Percentiles rank a stretch among this genome's conserved stretches.
Evolutionary conservation across 2,888 invertebrate species (phyloP).

Genomic region (Aspidiotus rigidus): DNA sequence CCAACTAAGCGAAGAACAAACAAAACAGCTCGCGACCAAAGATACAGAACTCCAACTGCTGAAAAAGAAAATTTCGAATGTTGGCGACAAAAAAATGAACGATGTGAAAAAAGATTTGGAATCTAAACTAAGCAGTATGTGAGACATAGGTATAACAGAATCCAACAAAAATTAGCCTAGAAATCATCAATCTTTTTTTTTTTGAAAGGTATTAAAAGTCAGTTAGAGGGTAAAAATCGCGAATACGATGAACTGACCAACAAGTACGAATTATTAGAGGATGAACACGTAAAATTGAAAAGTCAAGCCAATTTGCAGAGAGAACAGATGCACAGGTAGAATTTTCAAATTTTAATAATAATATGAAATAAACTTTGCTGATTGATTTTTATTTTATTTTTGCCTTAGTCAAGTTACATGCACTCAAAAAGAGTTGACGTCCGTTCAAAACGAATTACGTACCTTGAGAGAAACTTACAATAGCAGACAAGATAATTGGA

Average conservation of each 20-base stretch:
- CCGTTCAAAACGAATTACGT: conserved; percentile 56
- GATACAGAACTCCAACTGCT: conserved; percentile 69
- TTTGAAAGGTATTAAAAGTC: conserved; percentile 56
- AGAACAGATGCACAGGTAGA: conserved; percentile 62
- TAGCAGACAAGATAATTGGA: conserved; percentile 58
- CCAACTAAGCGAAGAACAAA: conserved; percentile 56
- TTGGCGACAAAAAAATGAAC: conserved; percentile 54
- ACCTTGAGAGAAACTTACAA: conserved; percentile 56
- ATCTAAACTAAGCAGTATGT: conserved; percentile 59
- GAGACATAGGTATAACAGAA: conserved; percentile 14
- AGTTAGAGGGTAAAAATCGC: conserved; percentile 57
- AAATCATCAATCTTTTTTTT: background rate
- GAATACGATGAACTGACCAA: conserved; percentile 70
- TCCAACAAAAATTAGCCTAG: conserved; percentile 5
- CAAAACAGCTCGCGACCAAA: conserved; percentile 65
- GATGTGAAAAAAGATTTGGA: conserved; percentile 60
- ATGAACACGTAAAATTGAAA: conserved; percentile 74
- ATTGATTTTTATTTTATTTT: background rate
- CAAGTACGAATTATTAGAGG: conserved; percentile 73
- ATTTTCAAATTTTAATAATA: too few relatives aligned
- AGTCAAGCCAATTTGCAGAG: conserved; percentile 73
- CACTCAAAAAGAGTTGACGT: conserved; percentile 54
- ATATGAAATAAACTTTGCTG: too few relatives aligned
- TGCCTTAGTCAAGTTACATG: conserved; percentile 51
- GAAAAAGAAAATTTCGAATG: conserved; percentile 58